Evolutionary conservation across 2,888 invertebrate species (phyloP).

Genomic region (Lissonota sp.): DNA sequence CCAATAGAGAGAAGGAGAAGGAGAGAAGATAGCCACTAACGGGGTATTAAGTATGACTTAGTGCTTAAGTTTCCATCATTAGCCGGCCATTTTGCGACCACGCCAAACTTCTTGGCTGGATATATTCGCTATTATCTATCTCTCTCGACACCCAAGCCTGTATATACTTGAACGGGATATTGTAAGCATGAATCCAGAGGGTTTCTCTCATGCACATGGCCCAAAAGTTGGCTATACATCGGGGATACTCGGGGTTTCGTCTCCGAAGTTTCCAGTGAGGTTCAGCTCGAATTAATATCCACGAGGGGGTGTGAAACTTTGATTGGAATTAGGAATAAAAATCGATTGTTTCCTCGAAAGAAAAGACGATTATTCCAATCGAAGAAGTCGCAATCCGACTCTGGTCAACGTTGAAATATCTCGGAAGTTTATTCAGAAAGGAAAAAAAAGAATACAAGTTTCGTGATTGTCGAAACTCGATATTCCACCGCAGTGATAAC

Average conservation of each 20-base stretch:
- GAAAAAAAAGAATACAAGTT: conserved; percentile 13
- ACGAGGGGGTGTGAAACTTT: not conserved
- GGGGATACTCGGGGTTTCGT: conserved; percentile 75
- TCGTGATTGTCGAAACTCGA: conserved; percentile 12
- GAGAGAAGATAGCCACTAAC: conserved; percentile 57
- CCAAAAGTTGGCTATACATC: conserved; percentile 67
- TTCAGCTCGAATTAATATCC: conserved; percentile 51
- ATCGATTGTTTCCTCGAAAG: no score
- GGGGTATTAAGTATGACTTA: conserved; percentile 81
- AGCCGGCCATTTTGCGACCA: conserved; percentile 72
- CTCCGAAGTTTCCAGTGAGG: conserved; percentile 62
- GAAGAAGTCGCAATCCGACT: no score
- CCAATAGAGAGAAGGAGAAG: conserved; percentile 27
- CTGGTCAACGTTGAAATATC: no score
- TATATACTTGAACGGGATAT: conserved; percentile 33
- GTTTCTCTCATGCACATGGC: conserved; percentile 26
- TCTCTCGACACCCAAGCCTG: not conserved
- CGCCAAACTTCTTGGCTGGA: conserved; percentile 53
- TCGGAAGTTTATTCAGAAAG: conserved; percentile 5
- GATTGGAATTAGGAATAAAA: no score
- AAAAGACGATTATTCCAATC: no score
- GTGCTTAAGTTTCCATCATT: conserved; percentile 81
- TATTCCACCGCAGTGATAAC: conserved; percentile 8
- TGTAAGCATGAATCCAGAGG: conserved; percentile 32
- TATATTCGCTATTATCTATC: conserved; percentile 2